Percentiles rank a stretch among this genome's conserved stretches.
These are phyloP conservation scores for Troides helena DNA, from an alignment of 2,888 invertebrate genomes.

Conservation along the genomic window DNA sequence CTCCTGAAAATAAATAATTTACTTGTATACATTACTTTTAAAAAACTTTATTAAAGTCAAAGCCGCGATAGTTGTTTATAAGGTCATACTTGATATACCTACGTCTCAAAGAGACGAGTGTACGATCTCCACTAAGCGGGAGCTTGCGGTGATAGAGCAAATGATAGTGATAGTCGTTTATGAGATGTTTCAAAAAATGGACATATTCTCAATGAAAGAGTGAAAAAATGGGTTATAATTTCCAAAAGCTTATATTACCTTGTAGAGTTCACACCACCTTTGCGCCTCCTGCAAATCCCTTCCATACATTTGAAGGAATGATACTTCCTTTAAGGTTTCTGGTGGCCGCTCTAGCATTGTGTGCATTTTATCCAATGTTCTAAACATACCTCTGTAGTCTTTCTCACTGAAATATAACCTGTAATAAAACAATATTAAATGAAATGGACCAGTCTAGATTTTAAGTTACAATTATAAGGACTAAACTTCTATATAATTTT, in stretches of 20 bases:
- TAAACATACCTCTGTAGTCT: conserved; percentile 97
- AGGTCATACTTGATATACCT: no score
- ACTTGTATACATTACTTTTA: no score
- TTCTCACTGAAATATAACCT: conserved; percentile 98
- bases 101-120: no score
- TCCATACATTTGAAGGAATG: conserved; percentile 98
- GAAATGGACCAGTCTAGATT: no score
- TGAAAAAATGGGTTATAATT: neutral
- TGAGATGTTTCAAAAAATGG: neutral
- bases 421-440: conserved; percentile 26
- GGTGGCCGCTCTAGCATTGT: conserved; percentile 95
- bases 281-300: conserved; percentile 95
- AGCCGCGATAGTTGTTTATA: no score
- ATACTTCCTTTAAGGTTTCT: conserved; percentile 97
- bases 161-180: neutral
- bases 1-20: conserved; percentile 54
- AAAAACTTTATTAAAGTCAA: no score
- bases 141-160: neutral
- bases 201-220: neutral
- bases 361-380: conserved; percentile 96
- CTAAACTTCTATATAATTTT: no score
- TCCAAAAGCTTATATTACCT: conserved; percentile 56
- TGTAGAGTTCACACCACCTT: conserved; percentile 96
- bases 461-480: no score
- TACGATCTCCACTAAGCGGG: neutral